Evolutionary conservation across 2,113 vertebrate species (phyloP).

Genomic region (Protomyctophum bolini): DNA sequence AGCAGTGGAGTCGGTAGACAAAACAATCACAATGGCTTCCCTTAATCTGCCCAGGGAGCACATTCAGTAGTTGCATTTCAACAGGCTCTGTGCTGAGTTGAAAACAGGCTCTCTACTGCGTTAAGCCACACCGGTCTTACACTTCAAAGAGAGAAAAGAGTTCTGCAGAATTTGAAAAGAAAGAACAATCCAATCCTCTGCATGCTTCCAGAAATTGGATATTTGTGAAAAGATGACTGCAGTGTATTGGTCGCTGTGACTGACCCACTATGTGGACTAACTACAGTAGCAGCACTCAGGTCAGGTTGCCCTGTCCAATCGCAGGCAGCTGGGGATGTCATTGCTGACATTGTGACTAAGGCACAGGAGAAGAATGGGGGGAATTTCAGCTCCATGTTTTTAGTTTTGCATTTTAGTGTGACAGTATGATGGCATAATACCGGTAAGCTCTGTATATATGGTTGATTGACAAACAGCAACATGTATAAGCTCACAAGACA

Average conservation of each 20-base stretch:
- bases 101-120: not conserved
- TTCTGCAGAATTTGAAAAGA: too few relatives aligned
- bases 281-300: not conserved
- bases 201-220: too few relatives aligned
- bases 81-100: not conserved
- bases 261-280: not conserved
- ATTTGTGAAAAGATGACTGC: too few relatives aligned
- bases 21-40: not conserved
- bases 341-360: not conserved
- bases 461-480: too few relatives aligned
- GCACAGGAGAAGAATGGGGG: too few relatives aligned
- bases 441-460: too few relatives aligned
- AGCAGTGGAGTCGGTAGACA: slow-evolving; percentile 38
- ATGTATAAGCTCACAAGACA: too few relatives aligned
- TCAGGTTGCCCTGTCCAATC: not conserved
- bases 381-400: not conserved
- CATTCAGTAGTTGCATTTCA: slow-evolving; percentile 1
- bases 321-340: not conserved
- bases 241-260: not conserved
- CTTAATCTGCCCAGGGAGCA: not conserved
- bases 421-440: too few relatives aligned
- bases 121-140: not conserved
- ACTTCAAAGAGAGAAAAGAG: not conserved
- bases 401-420: not conserved
- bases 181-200: too few relatives aligned